phyloP scores from a whole-genome alignment of 2,797 vertebrate genomes.

The Agapornis canus region DNA sequence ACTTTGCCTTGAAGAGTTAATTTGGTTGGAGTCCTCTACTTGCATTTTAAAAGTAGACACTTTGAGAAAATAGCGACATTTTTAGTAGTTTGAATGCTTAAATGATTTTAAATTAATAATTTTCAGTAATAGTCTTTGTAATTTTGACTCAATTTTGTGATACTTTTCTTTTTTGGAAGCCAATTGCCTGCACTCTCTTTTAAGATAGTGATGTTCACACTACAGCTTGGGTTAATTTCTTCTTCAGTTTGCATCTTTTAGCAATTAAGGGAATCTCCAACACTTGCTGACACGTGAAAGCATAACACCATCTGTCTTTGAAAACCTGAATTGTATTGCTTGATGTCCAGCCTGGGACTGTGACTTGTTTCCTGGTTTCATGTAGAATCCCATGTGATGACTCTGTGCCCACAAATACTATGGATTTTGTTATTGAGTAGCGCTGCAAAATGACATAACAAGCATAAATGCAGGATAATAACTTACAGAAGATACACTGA shows the following conservation, averaged over 20 bases:
- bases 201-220: not conserved
- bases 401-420: not conserved
- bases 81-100: not conserved
- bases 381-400: not conserved
- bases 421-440: not conserved
- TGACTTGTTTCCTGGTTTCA: not conserved
- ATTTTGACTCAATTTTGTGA: not conserved
- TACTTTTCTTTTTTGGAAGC: not conserved
- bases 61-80: not conserved
- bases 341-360: not conserved
- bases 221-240: constrained; percentile 19
- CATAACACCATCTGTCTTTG: not conserved
- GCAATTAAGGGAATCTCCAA: not conserved
- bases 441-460: not conserved
- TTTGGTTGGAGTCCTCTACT: not conserved
- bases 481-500: not conserved
- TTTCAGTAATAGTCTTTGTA: not conserved
- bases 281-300: not conserved
- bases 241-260: constrained; percentile 20
- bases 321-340: not conserved
- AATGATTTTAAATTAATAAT: not conserved
- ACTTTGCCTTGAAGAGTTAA: not conserved
- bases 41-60: not conserved
- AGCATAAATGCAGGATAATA: not conserved
- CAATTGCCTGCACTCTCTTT: not conserved